Evolutionary conservation across 1,140 invertebrate genomes (phyloP).

Genomic region (Gonioctena quinquepunctata): DNA sequence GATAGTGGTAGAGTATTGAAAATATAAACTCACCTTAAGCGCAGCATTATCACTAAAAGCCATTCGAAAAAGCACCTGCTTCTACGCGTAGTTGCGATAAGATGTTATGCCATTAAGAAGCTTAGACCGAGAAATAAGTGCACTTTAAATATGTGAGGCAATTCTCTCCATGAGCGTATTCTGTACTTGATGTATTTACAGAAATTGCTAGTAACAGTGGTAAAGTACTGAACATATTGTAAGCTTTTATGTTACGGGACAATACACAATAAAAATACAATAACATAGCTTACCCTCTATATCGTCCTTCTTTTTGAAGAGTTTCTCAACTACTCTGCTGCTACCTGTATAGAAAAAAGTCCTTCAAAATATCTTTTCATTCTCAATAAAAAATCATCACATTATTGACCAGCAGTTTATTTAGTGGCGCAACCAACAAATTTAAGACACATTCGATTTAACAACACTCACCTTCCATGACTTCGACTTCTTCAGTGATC

Average conservation of each 20-base stretch:
- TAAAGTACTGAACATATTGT: not conserved
- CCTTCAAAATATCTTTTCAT: not conserved
- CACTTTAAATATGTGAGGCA: not conserved
- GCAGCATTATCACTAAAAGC: slow-evolving; percentile 27
- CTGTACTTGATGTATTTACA: not conserved
- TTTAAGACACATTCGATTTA: not conserved
- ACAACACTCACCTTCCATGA: slow-evolving; percentile 45
- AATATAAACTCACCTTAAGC: slow-evolving; percentile 31
- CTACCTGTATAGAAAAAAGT: slow-evolving; percentile 26
- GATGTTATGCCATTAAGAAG: not conserved
- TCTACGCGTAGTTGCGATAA: not conserved
- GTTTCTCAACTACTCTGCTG: slow-evolving; percentile 34
- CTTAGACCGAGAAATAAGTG: not conserved
- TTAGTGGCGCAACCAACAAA: no score
- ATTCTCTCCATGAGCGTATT: not conserved
- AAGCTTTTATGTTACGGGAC: slow-evolving; percentile 13
- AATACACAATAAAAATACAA: not conserved
- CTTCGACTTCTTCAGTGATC: slow-evolving; percentile 44
- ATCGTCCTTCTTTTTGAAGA: slow-evolving; percentile 39
- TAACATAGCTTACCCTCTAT: slow-evolving; percentile 34
- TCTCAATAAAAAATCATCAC: not conserved
- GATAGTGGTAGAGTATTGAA: slow-evolving; percentile 5
- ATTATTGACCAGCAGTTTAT: slow-evolving; percentile 9
- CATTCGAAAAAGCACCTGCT: slow-evolving; percentile 20
- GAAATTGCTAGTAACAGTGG: no score